phyloP scores from a whole-genome alignment of 2,888 invertebrate species.

The Trichogramma dendrolimi region DNA sequence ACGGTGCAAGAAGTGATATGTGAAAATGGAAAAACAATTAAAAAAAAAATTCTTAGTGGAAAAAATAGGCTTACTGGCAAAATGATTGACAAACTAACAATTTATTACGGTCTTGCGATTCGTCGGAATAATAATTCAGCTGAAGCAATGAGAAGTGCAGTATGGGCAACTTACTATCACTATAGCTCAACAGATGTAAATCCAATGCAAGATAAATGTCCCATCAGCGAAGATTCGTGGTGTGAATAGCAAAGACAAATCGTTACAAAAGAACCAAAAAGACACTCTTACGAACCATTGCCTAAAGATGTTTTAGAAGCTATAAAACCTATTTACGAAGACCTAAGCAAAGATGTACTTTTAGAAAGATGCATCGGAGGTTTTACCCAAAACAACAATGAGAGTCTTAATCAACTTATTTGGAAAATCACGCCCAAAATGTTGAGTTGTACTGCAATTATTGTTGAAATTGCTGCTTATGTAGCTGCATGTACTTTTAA shows the following conservation, averaged over 20 bases:
- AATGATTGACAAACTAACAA: no score
- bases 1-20: neutral
- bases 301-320: conserved; percentile 29
- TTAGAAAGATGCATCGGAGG: conserved; percentile 35
- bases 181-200: conserved; percentile 21
- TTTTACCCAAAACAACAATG: conserved; percentile 28
- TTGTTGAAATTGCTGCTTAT: conserved; percentile 29
- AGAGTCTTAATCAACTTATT: conserved; percentile 26
- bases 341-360: conserved; percentile 36
- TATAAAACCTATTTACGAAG: conserved; percentile 36
- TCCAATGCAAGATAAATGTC: conserved; percentile 20
- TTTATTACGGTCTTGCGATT: no score
- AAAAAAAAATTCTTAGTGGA: neutral
- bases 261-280: conserved; percentile 13
- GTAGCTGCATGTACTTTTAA: conserved; percentile 26
- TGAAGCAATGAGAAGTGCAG: conserved; percentile 27
- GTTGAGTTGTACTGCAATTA: conserved; percentile 17
- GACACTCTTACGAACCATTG: conserved; percentile 19
- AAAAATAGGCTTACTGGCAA: neutral
- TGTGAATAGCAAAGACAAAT: conserved; percentile 22
- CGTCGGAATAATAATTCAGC: conserved; percentile 23
- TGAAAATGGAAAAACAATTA: no score
- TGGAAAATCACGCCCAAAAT: conserved; percentile 28
- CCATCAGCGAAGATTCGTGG: conserved; percentile 22
- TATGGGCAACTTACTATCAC: conserved; percentile 29